phyloP scores from a whole-genome alignment of 2,113 vertebrate genomes.

The Cyprinodon tularosa region DNA sequence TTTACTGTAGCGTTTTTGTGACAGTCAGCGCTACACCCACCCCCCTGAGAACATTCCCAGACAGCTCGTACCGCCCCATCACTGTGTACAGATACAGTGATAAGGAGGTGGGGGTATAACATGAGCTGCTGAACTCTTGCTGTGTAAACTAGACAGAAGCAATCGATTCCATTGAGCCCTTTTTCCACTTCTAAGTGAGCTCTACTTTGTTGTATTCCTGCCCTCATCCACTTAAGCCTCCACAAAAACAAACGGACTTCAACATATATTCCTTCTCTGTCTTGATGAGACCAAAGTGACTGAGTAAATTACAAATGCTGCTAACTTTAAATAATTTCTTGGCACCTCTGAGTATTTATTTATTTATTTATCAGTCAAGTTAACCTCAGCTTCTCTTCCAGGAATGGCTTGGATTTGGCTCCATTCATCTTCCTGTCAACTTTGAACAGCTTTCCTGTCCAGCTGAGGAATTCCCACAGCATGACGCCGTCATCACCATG shows the following conservation, averaged over 20 bases:
- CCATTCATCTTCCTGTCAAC: background rate
- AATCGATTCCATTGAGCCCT: background rate
- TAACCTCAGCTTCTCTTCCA: background rate
- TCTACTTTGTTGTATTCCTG: background rate
- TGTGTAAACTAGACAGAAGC: constrained; percentile 1
- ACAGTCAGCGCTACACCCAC: constrained; percentile 24
- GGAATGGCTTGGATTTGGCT: background rate
- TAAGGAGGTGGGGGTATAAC: constrained; percentile 17
- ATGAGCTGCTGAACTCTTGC: background rate
- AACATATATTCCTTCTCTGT: background rate
- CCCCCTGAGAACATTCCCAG: constrained; percentile 36
- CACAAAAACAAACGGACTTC: background rate
- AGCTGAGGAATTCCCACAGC: background rate
- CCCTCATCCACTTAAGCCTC: background rate
- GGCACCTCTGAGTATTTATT: background rate
- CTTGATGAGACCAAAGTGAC: background rate
- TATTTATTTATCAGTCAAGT: background rate
- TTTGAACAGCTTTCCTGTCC: no score
- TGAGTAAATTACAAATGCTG: background rate
- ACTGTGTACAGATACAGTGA: constrained; percentile 40
- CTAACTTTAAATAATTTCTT: background rate
- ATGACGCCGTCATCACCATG: background rate
- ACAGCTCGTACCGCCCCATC: constrained; percentile 55
- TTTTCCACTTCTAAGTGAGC: background rate
- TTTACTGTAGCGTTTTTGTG: constrained; percentile 26